These are phyloP conservation scores for Hemicentrotus pulcherrimus DNA, from an alignment of 35 echinoderm and acorn worm genomes.

Conservation along the genomic window DNA sequence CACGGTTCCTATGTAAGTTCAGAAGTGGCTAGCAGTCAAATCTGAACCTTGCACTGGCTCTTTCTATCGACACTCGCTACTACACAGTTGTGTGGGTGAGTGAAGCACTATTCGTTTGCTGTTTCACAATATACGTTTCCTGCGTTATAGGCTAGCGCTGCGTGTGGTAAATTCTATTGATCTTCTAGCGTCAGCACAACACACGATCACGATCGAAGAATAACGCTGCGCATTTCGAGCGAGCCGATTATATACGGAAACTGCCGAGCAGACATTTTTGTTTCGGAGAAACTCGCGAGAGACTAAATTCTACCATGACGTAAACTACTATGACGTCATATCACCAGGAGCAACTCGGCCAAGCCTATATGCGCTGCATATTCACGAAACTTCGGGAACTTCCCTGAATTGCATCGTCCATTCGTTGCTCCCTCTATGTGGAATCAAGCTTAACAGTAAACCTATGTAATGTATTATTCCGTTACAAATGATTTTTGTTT, in stretches of 20 bases:
- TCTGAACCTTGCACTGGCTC: no score
- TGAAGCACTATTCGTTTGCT: not conserved
- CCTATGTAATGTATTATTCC: not conserved
- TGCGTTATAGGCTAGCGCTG: not conserved
- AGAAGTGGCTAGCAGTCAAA: not conserved
- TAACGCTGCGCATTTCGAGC: not conserved
- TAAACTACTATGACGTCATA: not conserved
- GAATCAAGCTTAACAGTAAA: not conserved
- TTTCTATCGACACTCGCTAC: no score
- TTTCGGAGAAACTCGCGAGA: not conserved
- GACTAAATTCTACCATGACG: conserved; percentile 9
- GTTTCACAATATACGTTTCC: not conserved
- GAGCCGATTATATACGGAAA: not conserved
- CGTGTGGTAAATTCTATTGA: conserved; percentile 1
- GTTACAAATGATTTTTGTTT: not conserved
- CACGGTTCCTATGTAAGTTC: not conserved
- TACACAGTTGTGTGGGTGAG: no score
- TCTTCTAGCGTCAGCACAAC: not conserved
- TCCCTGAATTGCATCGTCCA: not conserved
- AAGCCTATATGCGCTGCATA: no score
- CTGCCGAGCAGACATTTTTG: not conserved
- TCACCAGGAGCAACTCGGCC: not conserved
- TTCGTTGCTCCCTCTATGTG: not conserved
- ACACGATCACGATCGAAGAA: not conserved
- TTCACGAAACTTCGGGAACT: not conserved